Percentiles rank a stretch among this genome's conserved stretches.
Conservation (phyloP, 2,797 vertebrate species). For the Ctenochaetus hawaiiensis region DNA sequence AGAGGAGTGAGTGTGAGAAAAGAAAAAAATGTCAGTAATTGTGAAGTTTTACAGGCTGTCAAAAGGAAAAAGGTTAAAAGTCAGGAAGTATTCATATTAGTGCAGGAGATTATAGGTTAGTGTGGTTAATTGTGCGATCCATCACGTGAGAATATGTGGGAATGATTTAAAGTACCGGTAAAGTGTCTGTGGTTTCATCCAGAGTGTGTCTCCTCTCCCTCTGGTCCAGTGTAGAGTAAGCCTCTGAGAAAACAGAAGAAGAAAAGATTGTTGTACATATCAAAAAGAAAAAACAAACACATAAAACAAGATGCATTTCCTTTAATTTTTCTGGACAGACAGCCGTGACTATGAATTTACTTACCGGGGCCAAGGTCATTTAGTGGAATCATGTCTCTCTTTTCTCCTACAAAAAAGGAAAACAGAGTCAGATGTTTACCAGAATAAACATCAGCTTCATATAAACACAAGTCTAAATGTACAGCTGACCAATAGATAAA, state of each 20-base stretch:
- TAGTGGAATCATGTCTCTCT: conserved; percentile 96
- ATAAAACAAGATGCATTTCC: background rate
- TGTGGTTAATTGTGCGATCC: conserved; percentile 20
- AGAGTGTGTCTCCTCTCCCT: conserved; percentile 93
- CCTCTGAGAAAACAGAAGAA: conserved; percentile 68
- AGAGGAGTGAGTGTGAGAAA: conserved; percentile 86
- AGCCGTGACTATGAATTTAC: conserved; percentile 35
- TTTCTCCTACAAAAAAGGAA: conserved; percentile 82
- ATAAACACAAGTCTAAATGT: background rate
- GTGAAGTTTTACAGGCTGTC: conserved; percentile 66
- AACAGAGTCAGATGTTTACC: conserved; percentile 11
- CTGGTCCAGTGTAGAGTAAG: conserved; percentile 93
- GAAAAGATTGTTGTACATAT: background rate
- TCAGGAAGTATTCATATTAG: conserved; percentile 51
- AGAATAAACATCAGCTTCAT: background rate
- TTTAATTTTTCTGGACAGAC: background rate
- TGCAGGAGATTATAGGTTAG: conserved; percentile 77
- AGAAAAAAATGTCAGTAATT: conserved; percentile 74
- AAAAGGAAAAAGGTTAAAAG: conserved; percentile 44
- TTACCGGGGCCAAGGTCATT: conserved; percentile 94
- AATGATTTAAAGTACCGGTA: conserved; percentile 87
- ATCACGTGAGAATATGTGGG: background rate
- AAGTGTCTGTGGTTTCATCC: conserved; percentile 91
- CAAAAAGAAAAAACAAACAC: background rate
- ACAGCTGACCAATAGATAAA: background rate